phyloP scores from a whole-genome alignment of 2,797 vertebrate genomes.

The Peromyscus eremicus region DNA sequence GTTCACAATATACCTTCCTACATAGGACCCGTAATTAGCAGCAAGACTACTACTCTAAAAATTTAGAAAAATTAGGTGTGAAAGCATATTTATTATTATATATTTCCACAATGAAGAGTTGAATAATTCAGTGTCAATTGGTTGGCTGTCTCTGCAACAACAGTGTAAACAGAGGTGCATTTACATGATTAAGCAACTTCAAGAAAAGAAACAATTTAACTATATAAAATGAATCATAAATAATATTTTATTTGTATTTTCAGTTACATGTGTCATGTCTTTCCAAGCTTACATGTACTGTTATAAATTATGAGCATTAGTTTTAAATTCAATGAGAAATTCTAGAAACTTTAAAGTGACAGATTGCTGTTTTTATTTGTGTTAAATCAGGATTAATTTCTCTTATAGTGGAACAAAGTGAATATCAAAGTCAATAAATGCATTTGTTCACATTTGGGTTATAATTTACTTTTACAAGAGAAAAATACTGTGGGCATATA shows the following conservation, averaged over 20 bases:
- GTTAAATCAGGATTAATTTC: constrained; percentile 3
- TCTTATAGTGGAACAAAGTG: neutral
- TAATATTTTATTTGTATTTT: constrained; percentile 41
- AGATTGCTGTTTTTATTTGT: neutral
- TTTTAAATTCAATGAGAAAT: constrained; percentile 51
- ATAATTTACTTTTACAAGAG: constrained; percentile 53
- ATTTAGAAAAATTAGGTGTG: constrained; percentile 7
- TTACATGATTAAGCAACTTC: neutral
- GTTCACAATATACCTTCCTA: neutral
- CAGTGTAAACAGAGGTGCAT: neutral
- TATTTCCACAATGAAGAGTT: constrained; percentile 34
- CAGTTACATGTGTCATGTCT: neutral
- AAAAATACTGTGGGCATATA: neutral
- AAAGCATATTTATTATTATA: neutral
- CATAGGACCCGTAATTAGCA: neutral
- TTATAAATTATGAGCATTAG: constrained; percentile 28
- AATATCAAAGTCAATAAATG: constrained; percentile 18
- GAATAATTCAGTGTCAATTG: constrained; percentile 10
- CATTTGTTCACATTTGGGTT: constrained; percentile 23
- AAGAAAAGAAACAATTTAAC: neutral
- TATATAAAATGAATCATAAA: constrained; percentile 57
- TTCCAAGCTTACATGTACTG: constrained; percentile 12
- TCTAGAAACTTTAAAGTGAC: neutral
- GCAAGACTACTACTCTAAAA: neutral
- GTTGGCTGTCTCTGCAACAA: constrained; percentile 24